Conservation (phyloP, 2,113 vertebrate species). For the Passer domesticus region DNA sequence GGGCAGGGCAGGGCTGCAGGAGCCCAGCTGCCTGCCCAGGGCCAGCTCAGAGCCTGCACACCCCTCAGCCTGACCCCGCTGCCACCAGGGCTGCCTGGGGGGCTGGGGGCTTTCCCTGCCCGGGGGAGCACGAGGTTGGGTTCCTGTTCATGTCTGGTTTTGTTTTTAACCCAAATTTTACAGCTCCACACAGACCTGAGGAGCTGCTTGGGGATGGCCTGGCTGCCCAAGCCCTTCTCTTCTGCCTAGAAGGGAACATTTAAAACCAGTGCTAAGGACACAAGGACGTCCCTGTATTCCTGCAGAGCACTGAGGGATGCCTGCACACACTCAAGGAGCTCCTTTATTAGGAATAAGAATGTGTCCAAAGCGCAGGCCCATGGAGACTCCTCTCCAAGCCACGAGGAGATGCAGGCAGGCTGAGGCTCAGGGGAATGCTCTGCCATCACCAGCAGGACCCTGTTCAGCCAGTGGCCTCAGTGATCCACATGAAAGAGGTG, state of each 20-base stretch:
- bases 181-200: not conserved
- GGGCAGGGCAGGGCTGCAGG: accelerated
- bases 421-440: not conserved
- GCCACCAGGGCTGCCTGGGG: not conserved
- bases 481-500: accelerated
- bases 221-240: not conserved
- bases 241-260: not conserved
- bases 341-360: not conserved
- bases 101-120: accelerated
- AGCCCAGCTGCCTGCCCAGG: not conserved
- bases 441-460: accelerated
- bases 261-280: not conserved
- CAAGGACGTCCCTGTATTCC: not conserved
- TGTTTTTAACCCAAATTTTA: not conserved
- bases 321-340: not conserved
- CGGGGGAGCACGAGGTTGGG: not conserved
- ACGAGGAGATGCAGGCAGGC: not conserved
- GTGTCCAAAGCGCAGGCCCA: not conserved
- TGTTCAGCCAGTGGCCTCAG: not conserved
- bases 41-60: not conserved
- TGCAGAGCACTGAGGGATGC: not conserved
- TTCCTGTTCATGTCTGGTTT: not conserved
- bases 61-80: accelerated
- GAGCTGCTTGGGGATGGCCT: not conserved
- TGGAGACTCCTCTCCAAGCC: not conserved